phyloP scores from a whole-genome alignment of 2,888 invertebrate species.

The Lasioglossum lativentre region DNA sequence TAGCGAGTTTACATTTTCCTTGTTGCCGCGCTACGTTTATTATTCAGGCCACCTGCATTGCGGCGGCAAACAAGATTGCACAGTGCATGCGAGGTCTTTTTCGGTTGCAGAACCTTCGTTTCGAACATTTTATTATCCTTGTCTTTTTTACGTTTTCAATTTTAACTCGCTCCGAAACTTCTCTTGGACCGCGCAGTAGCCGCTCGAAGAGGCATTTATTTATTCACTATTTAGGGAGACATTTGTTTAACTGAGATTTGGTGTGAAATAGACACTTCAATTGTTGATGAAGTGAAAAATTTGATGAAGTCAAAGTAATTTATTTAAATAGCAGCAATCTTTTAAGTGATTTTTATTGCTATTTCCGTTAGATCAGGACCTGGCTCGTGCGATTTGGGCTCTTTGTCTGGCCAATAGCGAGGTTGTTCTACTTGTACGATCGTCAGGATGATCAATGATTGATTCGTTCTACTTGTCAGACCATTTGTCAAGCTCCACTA shows the following conservation, averaged over 20 bases:
- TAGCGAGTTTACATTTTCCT: background rate
- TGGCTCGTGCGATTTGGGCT: no score
- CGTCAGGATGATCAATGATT: no score
- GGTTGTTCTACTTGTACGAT: no score
- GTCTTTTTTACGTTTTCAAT: background rate
- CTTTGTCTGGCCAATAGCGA: no score
- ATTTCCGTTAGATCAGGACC: background rate
- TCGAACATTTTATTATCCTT: background rate
- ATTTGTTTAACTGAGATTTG: background rate
- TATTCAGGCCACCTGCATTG: background rate
- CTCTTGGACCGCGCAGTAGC: fast-evolving
- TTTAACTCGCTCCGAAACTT: background rate
- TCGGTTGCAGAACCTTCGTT: background rate
- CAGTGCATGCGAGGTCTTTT: background rate
- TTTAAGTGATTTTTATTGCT: background rate
- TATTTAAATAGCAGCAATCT: no score
- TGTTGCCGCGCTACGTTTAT: background rate
- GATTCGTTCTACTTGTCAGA: no score
- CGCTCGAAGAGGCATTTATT: background rate
- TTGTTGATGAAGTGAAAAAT: background rate
- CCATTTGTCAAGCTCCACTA: no score
- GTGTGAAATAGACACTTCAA: background rate
- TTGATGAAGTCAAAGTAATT: background rate
- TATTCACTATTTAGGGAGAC: background rate
- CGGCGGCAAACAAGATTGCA: background rate